These are phyloP conservation scores for Mallotus villosus DNA, from an alignment of 2,797 vertebrate genomes.

Conservation along the genomic window DNA sequence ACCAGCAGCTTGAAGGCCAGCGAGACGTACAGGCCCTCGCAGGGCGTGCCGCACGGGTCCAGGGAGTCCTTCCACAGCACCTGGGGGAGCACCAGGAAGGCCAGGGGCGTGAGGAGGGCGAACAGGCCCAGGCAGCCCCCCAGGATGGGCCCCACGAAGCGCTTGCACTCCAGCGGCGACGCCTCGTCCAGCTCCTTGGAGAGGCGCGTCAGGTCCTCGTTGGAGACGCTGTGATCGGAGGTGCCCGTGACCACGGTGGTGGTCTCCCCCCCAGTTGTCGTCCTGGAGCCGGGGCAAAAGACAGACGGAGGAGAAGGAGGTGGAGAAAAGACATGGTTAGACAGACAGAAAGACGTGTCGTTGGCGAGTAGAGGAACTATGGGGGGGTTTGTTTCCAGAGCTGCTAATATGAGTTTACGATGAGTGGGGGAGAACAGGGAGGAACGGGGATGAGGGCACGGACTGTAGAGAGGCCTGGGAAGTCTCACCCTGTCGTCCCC, in stretches of 20 bases:
- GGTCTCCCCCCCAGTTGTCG: slow-evolving; percentile 94
- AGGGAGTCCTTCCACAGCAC: slow-evolving; percentile 84
- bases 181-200: slow-evolving; percentile 92
- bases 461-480: background rate
- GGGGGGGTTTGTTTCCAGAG: too few relatives aligned
- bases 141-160: slow-evolving; percentile 80
- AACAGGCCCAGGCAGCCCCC: slow-evolving; percentile 83
- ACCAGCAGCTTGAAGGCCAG: slow-evolving; percentile 94
- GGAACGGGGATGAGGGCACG: background rate
- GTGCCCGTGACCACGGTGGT: slow-evolving; percentile 92
- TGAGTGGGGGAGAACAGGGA: background rate
- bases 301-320: background rate
- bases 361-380: too few relatives aligned
- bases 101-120: slow-evolving; percentile 84
- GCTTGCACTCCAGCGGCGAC: slow-evolving; percentile 84
- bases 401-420: background rate
- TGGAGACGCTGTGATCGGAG: slow-evolving; percentile 91
- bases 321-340: background rate
- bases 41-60: slow-evolving; percentile 84
- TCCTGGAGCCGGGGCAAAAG: slow-evolving; percentile 66
- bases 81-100: slow-evolving; percentile 90
- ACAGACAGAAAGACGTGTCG: background rate
- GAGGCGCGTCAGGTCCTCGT: slow-evolving; percentile 89
- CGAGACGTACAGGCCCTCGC: slow-evolving; percentile 90
- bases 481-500: slow-evolving; percentile 78